A percentile compares a stretch with the other conserved stretches of the same genome.
Evolutionary conservation across 2,797 vertebrate species (phyloP).

Genomic region (Falco biarmicus): DNA sequence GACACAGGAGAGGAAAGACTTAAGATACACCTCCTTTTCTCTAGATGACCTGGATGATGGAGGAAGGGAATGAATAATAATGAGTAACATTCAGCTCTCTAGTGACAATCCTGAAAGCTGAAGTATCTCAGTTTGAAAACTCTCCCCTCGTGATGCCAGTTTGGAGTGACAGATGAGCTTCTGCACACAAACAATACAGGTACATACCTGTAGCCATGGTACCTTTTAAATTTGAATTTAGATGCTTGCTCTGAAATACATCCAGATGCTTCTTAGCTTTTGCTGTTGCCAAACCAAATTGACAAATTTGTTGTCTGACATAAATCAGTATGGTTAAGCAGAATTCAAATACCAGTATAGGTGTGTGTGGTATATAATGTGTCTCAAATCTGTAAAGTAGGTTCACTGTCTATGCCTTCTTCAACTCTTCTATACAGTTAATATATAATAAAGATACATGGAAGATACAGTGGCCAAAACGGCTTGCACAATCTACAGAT

Average conservation of each 20-base stretch:
- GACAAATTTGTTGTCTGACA: background rate
- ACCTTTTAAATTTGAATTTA: background rate
- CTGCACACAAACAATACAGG: background rate
- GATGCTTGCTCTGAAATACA: background rate
- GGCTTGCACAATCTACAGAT: background rate
- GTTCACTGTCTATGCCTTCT: background rate
- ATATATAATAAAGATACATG: background rate
- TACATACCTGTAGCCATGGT: background rate
- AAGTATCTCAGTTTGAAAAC: background rate
- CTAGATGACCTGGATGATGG: background rate
- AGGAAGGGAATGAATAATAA: background rate
- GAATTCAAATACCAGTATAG: background rate
- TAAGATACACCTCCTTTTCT: background rate
- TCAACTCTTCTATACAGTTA: background rate
- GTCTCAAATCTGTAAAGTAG: background rate
- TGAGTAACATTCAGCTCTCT: background rate
- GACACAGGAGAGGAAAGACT: background rate
- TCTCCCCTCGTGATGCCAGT: background rate
- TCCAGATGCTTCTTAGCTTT: background rate
- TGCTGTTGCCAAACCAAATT: background rate
- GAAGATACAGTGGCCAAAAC: background rate
- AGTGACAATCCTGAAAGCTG: background rate
- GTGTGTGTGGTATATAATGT: background rate
- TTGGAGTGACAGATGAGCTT: background rate
- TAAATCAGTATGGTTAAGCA: background rate